Percentiles rank a stretch among this genome's conserved stretches.
phyloP scores from a whole-genome alignment of 2,797 vertebrate genomes.

The Gallinago nigripennis region DNA sequence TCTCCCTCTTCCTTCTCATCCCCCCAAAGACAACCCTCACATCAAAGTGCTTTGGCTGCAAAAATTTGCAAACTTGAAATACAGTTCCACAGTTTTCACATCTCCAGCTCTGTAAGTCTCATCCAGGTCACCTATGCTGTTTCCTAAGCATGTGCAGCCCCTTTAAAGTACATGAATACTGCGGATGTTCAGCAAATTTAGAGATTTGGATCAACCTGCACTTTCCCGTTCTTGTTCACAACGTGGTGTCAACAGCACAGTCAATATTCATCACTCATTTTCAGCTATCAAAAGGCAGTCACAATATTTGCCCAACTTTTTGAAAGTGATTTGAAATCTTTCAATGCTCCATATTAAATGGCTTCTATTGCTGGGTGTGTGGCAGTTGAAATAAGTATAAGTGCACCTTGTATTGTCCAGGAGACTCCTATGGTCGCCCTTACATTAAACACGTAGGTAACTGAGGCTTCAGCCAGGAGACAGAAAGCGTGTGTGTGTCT shows the following conservation, averaged over 20 bases:
- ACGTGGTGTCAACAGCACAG: background rate
- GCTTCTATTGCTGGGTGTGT: background rate
- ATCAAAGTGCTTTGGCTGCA: background rate
- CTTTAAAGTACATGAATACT: background rate
- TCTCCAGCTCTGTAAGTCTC: background rate
- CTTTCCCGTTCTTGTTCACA: background rate
- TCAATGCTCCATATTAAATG: accelerated
- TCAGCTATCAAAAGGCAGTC: background rate
- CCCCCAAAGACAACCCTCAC: background rate
- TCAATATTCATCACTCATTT: background rate
- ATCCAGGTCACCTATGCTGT: background rate
- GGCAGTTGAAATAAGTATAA: background rate
- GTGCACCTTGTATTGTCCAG: accelerated
- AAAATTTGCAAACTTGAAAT: background rate
- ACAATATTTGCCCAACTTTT: background rate
- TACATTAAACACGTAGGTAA: background rate
- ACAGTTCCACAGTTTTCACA: background rate
- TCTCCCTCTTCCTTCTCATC: background rate
- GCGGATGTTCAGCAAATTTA: background rate
- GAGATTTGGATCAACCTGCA: background rate
- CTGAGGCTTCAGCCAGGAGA: background rate
- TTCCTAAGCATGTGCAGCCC: background rate
- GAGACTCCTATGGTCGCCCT: accelerated
- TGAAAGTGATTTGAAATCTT: background rate
- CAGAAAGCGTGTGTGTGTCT: background rate